These are phyloP conservation scores for Manacus vitellinus DNA, from an alignment of 2,113 vertebrate genomes.

Conservation along the genomic window DNA sequence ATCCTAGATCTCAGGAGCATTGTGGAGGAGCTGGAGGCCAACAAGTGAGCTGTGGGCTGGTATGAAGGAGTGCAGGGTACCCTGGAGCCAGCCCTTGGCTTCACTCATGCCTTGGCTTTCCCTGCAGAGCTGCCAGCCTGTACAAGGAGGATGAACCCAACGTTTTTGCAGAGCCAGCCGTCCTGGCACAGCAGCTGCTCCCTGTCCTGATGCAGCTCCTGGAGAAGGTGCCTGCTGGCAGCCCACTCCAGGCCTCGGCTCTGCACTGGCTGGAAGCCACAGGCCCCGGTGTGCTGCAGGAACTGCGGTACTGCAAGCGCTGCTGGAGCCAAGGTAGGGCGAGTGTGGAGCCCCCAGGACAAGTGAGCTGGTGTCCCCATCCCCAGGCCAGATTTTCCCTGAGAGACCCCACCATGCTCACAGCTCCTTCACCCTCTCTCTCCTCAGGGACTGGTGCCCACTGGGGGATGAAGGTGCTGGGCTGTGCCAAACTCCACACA, in stretches of 20 bases:
- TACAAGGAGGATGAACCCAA: slow-evolving; percentile 88
- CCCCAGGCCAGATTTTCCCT: neutral
- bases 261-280: slow-evolving; percentile 71
- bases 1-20: slow-evolving; percentile 66
- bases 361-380: neutral
- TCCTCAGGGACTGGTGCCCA: neutral
- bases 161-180: slow-evolving; percentile 81
- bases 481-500: slow-evolving; percentile 73
- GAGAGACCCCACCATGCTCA: rapidly evolving
- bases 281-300: slow-evolving; percentile 18
- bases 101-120: neutral
- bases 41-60: slow-evolving; percentile 61
- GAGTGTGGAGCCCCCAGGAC: rapidly evolving
- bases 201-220: slow-evolving; percentile 75
- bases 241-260: slow-evolving; percentile 26
- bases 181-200: slow-evolving; percentile 75
- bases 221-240: slow-evolving; percentile 28
- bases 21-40: slow-evolving; percentile 64
- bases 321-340: slow-evolving; percentile 69
- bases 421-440: rapidly evolving
- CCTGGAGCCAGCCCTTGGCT: rapidly evolving
- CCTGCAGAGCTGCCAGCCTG: slow-evolving; percentile 73
- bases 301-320: slow-evolving; percentile 67
- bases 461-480: slow-evolving; percentile 70
- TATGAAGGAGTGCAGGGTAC: rapidly evolving